Base-by-base conservation (phyloP, 1,140 invertebrate species). In the Tribolium castaneum region DNA sequence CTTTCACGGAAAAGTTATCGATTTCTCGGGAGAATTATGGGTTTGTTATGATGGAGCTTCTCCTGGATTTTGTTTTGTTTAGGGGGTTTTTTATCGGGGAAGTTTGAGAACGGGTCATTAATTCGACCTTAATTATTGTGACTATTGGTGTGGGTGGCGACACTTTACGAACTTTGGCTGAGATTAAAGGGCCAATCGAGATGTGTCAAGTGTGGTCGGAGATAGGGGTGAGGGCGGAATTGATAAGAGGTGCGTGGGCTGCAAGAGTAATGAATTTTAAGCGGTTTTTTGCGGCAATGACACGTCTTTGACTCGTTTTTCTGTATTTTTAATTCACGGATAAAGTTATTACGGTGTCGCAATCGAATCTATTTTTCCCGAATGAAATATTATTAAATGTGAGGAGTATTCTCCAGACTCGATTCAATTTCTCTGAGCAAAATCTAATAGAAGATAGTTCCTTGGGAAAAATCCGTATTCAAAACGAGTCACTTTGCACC, bases 141-240 rank as follows among this genome's bases (percentile, higher is more conserved):
- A 66, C 30, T 35, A 66, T 66, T 35, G 59, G 30, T 35, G 59
- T 66, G n/a, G 59, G n/a, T 30, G 25, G 25, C 6, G 34, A 35
- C 59, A 66, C 22, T 66, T 66, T 66, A 12, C 54, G 6, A 66
- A 66, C 25, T 66, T 39, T 66, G 59, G 34, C 12, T n/a, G 12
- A 66, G 59, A 66, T 66, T 66, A 66, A 66, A 66, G 59, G 30
- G 59, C 59, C 59, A 25, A 66, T 66, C 59, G 25, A 25, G 13
- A 66, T 66, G 59, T 66, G 59, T 66, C 30, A 66, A 66, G 59
- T 66, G 59, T 59, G n/a, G 54, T 59, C 14, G 59, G 13, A 35
- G 13, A 66, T 12, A 30, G 14, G n/a, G 30, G 30, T n/a, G 30
- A 35, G 25, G 30, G 25, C 34, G 22, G 7, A 62, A 66, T 12